Evolutionary conservation across 2,888 invertebrate genomes (phyloP), one percentile per base, ranked within the genome.

Genomic region (Epinotia brunnichana): DNA sequence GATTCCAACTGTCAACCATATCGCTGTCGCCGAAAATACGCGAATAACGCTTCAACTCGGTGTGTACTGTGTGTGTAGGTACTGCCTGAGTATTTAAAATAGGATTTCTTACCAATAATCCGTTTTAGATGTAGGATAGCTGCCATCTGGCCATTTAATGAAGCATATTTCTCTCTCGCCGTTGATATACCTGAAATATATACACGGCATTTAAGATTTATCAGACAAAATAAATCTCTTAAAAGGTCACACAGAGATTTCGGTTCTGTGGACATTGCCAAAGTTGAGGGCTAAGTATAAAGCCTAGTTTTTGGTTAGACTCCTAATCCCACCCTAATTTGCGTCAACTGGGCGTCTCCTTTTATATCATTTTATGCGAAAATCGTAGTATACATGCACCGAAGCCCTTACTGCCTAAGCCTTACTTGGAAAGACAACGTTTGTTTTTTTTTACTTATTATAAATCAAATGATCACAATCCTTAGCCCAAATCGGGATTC

Each of bases 101-200:
- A n/a, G 57, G 19, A 71, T 66, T 62, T 70, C 94, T 94, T 83
- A 95, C 95, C 93, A 92, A 82, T 95, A 95, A 85, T 95, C 95
- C n/a, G 91, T 89, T 79, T 84, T 91, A 5, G 95, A 95, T 60
- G 93, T 90, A 1, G 94, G 92, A 69, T 95, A 94, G 71, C 92
- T 92, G 76, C 95, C 95, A 78, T 95, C 95, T 0, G 95, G 95
- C 95, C 95, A 95, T 72, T 92, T 89, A 78, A 95, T 93, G 77
- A 93, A 94, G 80, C 95, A 95, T 76, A 95, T 91, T 74, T 94
- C 94, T 74, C 94, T 83, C 76, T 94, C 91, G 1, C 94, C 93
- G 75, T 92, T 91, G 66, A 91, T 86, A 77, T 93, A 93, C 79
- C 92, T 93, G 35, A 76, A 2, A 85, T 87, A 78, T 48, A 48